Base-by-base conservation (phyloP, 2,797 vertebrate genomes). In the Sebastes diaconus region DNA sequence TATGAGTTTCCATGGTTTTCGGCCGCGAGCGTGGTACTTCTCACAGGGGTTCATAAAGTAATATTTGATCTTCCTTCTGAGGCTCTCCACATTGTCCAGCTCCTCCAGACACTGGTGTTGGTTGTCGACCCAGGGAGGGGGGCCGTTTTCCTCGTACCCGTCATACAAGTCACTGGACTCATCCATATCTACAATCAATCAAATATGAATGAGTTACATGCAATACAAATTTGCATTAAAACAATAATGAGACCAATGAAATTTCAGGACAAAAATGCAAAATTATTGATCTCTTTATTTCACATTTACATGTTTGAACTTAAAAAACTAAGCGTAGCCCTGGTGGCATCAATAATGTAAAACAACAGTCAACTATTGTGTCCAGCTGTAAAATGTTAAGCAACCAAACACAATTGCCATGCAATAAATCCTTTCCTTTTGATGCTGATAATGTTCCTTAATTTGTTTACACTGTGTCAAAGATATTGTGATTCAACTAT, bases 21-120 rank as follows among this genome's bases (percentile, higher is more conserved):
- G 95, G 13, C 98, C 96, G 0, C 97, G 96, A n/a, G 98, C 97
- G 65, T 96, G 95, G 87, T 97, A 99, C 88, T 99, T 99, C 86
- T 99, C 99, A 86, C 98, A 99, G 0, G 99, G 98, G 86, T 98
- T 99, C 98, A 99, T 99, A 86, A 99, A 99, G 90, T 95, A 99
- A 89, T 97, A 99, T 79, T 98, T 99, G 81, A 99, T 96, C 86
- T 97, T 99, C 79, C 97, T 95, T 80, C 96, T 95, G 92, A 99
- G 96, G 81, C 92, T 79, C 57, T 98, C 96, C 91, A 96, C 96
- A 1, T 58, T 7, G 12, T 88, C 79, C 20, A 22, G 24, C 12
- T 92, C 82, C 30, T 73, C 81, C 11, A 18, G 11, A 18, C 80
- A 50, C 52, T 79, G 67, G 6, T 72, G 30, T 3, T 76, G 79